phyloP scores from a whole-genome alignment of 2,113 vertebrate species.

The Plecotus auritus region DNA sequence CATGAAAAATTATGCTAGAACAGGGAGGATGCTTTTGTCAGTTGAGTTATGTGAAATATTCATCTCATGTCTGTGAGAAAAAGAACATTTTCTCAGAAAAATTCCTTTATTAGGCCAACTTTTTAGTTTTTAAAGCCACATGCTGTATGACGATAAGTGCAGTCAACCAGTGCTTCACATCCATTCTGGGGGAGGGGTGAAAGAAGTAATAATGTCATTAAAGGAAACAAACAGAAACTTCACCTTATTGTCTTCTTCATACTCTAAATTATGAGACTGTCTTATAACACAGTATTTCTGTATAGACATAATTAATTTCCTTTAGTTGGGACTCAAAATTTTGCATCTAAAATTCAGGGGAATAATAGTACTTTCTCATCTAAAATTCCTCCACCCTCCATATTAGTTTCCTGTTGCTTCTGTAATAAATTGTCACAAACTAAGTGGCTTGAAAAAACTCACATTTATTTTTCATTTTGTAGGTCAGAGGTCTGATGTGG shows the following conservation, averaged over 20 bases:
- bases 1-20: background rate
- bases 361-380: background rate
- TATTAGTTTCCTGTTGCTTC: background rate
- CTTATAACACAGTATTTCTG: background rate
- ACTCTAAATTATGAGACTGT: background rate
- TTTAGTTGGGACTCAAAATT: background rate
- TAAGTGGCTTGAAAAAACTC: background rate
- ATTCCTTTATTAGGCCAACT: background rate
- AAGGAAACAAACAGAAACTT: background rate
- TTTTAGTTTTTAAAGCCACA: background rate
- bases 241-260: background rate
- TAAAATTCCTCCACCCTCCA: background rate
- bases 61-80: background rate
- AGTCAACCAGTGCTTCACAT: background rate
- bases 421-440: background rate
- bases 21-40: background rate
- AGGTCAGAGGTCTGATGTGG: background rate
- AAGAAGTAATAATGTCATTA: background rate
- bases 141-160: background rate
- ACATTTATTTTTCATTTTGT: background rate
- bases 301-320: background rate
- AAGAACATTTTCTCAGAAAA: background rate
- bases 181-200: background rate
- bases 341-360: background rate
- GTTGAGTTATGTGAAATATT: background rate